Evolutionary conservation across 2,797 vertebrate genomes (phyloP).

Genomic region (Jordanella pulchra): DNA sequence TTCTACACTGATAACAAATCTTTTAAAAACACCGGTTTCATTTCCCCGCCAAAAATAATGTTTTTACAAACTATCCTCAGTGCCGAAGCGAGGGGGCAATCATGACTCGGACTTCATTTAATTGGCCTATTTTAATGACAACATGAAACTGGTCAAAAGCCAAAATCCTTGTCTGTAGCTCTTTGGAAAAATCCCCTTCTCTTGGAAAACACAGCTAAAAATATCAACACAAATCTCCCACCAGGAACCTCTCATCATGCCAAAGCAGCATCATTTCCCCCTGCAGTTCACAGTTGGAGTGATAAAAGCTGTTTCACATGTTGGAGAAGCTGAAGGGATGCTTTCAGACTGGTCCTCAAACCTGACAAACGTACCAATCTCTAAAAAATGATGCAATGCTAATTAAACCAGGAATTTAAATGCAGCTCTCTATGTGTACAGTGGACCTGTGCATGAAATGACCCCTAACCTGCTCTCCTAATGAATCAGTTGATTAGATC

Average conservation of each 20-base stretch:
- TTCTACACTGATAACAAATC: not conserved
- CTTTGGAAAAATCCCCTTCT: constrained; percentile 2
- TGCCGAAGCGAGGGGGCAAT: not conserved
- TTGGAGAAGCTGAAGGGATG: constrained; percentile 3
- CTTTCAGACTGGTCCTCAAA: not conserved
- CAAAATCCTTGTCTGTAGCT: not conserved
- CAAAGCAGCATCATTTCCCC: constrained; percentile 2
- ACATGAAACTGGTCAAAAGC: not conserved
- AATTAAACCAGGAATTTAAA: not conserved
- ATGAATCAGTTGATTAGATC: constrained; percentile 1
- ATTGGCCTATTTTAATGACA: not conserved
- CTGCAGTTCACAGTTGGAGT: not conserved
- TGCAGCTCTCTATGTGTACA: not conserved
- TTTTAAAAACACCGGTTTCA: not conserved
- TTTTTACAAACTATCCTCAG: not conserved
- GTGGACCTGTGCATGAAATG: not conserved
- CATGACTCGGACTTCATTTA: not conserved
- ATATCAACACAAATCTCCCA: not conserved
- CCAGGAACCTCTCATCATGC: not conserved
- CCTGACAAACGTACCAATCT: not conserved
- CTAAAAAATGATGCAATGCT: constrained; percentile 1
- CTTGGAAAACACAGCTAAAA: constrained; percentile 12
- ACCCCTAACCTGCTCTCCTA: not conserved
- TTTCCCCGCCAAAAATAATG: too few species aligned
- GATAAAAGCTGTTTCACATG: constrained; percentile 11